Evolutionary conservation across 2,797 vertebrate genomes (phyloP).

Genomic region (Halcyon smyrnensis): DNA sequence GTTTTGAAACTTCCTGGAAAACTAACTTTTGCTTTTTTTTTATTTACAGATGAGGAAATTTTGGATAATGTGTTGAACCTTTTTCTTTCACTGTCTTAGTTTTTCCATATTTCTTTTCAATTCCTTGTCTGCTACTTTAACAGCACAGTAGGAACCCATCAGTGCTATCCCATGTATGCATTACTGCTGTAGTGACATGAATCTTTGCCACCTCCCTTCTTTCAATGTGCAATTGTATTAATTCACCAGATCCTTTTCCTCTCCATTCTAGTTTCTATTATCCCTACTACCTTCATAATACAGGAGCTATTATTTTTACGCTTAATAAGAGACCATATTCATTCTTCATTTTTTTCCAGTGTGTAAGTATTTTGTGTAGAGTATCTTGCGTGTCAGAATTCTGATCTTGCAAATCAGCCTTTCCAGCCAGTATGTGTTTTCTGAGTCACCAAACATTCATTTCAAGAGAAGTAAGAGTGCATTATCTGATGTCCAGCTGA

Average conservation of each 20-base stretch:
- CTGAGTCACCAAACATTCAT: neutral
- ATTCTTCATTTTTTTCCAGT: neutral
- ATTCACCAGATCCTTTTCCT: neutral
- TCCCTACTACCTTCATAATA: neutral
- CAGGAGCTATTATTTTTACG: neutral
- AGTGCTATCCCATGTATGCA: neutral
- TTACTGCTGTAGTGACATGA: neutral
- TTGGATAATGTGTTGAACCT: neutral
- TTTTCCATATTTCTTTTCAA: slow-evolving; percentile 14
- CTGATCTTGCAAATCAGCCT: neutral
- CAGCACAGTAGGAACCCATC: neutral
- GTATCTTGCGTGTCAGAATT: neutral
- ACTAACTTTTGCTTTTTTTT: neutral
- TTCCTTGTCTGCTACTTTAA: neutral
- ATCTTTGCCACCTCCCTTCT: neutral
- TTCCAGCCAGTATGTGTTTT: neutral
- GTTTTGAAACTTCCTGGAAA: neutral
- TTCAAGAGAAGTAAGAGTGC: neutral
- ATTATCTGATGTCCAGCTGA: neutral
- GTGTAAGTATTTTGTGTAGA: neutral
- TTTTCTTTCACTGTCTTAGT: neutral
- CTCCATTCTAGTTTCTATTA: neutral
- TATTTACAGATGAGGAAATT: slow-evolving; percentile 6
- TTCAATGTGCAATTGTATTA: neutral
- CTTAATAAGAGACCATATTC: neutral